Conservation (phyloP, 2,113 vertebrate species). For the Suncus etruscus region DNA sequence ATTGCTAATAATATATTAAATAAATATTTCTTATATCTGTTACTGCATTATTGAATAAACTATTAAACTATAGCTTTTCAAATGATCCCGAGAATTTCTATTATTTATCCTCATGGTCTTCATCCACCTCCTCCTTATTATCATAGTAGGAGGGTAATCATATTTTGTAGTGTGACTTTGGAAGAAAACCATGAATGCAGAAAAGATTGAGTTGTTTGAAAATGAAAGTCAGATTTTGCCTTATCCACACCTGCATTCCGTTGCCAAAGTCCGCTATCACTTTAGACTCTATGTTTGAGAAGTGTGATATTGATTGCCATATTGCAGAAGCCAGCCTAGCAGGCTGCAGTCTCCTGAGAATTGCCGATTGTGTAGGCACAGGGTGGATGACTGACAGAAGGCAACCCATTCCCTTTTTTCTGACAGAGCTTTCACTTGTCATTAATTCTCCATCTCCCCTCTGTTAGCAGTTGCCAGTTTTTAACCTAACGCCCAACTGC, state of each 20-base stretch:
- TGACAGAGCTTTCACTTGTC: conserved; percentile 65
- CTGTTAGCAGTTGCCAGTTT: conserved; percentile 53
- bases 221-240: neutral
- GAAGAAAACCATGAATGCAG: conserved; percentile 26
- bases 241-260: neutral
- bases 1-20: neutral
- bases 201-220: neutral
- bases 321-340: conserved; percentile 19
- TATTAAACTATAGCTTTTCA: neutral
- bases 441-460: conserved; percentile 66
- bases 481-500: conserved; percentile 50
- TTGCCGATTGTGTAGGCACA: neutral
- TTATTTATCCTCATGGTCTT: neutral
- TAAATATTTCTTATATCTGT: neutral
- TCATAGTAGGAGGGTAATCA: neutral
- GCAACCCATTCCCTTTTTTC: conserved; percentile 6
- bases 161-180: neutral
- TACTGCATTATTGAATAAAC: no score
- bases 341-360: neutral
- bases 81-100: neutral
- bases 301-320: conserved; percentile 41
- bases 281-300: neutral
- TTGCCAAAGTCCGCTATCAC: conserved; percentile 7
- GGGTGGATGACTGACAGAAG: neutral
- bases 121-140: neutral